phyloP scores from a whole-genome alignment of 2,113 vertebrate species.

The Phoxinus phoxinus region DNA sequence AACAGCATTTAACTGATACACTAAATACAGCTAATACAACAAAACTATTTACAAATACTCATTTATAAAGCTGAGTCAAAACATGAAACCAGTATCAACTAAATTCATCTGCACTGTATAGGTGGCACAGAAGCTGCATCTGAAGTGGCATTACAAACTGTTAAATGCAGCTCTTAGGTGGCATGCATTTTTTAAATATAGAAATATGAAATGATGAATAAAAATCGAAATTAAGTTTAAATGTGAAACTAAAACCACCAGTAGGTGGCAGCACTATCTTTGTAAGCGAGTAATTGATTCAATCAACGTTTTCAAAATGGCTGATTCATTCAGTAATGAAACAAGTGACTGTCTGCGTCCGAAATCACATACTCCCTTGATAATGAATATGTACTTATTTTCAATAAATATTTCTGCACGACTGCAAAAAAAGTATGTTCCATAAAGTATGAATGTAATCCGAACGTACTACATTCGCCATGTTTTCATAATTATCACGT shows the following conservation, averaged over 20 bases:
- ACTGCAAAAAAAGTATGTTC: too few relatives aligned
- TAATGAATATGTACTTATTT: too few relatives aligned
- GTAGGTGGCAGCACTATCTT: not conserved
- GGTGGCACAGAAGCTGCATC: not conserved
- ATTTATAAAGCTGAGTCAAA: not conserved
- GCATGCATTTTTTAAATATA: not conserved
- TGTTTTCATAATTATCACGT: too few relatives aligned
- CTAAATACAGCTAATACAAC: not conserved
- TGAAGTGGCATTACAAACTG: not conserved
- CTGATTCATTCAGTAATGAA: not conserved
- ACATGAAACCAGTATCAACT: not conserved
- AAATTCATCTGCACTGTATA: not conserved
- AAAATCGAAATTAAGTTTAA: not conserved
- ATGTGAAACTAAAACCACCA: not conserved
- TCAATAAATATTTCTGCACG: too few relatives aligned
- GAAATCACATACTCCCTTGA: too few relatives aligned
- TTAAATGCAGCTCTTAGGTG: too few relatives aligned
- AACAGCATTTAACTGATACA: not conserved
- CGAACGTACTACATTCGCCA: too few relatives aligned
- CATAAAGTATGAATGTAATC: too few relatives aligned
- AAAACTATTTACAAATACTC: not conserved
- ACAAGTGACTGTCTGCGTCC: not conserved
- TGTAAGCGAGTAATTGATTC: not conserved
- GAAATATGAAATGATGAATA: not conserved
- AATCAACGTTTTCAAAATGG: not conserved